Conservation (phyloP, 2,797 vertebrate species). For the Megaceryle alcyon region DNA sequence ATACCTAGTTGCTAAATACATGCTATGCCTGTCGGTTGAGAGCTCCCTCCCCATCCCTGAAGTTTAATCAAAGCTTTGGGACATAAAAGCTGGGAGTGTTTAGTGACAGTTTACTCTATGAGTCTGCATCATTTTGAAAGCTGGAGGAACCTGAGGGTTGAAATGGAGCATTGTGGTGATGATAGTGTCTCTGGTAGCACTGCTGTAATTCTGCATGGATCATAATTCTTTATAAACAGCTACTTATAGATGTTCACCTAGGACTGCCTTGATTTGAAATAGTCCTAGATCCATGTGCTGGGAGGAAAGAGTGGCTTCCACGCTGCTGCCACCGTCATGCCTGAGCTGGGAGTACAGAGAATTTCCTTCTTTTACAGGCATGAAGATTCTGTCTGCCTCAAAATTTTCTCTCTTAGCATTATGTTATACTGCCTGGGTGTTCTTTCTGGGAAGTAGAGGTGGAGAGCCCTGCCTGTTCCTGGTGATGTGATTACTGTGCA, state of each 20-base stretch:
- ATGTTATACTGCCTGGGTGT: neutral
- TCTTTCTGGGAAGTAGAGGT: neutral
- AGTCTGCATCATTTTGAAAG: neutral
- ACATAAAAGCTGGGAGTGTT: neutral
- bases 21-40: neutral
- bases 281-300: neutral
- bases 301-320: neutral
- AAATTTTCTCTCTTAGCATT: neutral
- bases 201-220: neutral
- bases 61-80: neutral
- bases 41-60: neutral
- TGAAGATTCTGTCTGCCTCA: neutral
- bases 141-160: neutral
- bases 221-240: neutral
- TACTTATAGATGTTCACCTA: neutral
- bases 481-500: accelerated
- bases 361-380: neutral
- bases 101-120: neutral
- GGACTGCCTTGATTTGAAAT: neutral
- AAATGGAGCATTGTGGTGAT: neutral
- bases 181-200: neutral
- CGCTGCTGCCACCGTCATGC: neutral
- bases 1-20: accelerated
- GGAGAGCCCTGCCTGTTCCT: neutral
- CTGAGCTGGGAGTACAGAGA: neutral